phyloP scores from a whole-genome alignment of 2,113 vertebrate genomes.

The Hydrochoerus hydrochaeris region DNA sequence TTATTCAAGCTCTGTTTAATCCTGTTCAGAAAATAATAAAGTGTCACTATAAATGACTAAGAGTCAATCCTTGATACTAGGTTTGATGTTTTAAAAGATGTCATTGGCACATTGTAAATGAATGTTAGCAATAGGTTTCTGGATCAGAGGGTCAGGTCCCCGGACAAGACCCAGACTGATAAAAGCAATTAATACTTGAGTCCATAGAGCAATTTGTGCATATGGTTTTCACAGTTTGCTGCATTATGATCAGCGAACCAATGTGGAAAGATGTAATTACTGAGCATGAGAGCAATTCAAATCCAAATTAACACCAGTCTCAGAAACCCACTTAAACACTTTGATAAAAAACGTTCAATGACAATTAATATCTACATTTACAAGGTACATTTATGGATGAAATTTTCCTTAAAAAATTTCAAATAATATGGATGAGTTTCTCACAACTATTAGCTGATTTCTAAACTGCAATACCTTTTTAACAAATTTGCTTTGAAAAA shows the following conservation, averaged over 20 bases:
- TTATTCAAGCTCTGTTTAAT: not conserved
- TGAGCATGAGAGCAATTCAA: not conserved
- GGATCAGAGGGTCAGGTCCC: not conserved
- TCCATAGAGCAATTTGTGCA: accelerated
- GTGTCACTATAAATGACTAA: not conserved
- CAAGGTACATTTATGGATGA: not conserved
- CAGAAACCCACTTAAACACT: not conserved
- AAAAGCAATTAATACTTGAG: not conserved
- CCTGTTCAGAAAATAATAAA: not conserved
- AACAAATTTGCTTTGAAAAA: not conserved
- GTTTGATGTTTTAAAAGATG: not conserved
- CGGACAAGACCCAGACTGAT: not conserved
- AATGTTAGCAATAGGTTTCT: not conserved
- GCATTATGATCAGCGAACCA: not conserved
- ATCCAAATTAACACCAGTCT: not conserved
- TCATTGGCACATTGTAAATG: not conserved
- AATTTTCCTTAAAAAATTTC: not conserved
- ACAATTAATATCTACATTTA: not conserved
- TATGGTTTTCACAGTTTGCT: not conserved
- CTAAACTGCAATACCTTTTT: not conserved
- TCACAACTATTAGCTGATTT: not conserved
- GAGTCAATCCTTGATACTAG: not conserved
- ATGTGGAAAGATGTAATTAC: accelerated
- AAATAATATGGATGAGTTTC: not conserved
- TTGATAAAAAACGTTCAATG: not conserved